Conservation (phyloP, 2,888 invertebrate genomes). For the Periphyllus acericola region DNA sequence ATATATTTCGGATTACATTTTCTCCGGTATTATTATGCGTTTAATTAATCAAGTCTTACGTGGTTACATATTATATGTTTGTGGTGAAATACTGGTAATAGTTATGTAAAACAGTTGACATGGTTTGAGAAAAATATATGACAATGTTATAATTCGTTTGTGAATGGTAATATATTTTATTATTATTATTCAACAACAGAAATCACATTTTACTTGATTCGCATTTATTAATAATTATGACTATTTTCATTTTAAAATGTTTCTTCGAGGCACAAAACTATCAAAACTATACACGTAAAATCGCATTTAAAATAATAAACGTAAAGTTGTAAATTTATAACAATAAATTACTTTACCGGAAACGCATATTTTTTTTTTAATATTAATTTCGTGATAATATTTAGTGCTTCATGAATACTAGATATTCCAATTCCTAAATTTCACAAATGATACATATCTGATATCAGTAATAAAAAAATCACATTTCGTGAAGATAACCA, state of each 20-base stretch:
- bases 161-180: not conserved
- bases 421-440: too few species aligned
- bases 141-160: constrained; percentile 24
- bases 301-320: too few species aligned
- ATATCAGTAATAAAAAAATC: not conserved
- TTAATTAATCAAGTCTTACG: constrained; percentile 16
- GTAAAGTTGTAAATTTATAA: too few species aligned
- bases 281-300: too few species aligned
- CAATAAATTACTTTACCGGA: too few species aligned
- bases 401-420: too few species aligned
- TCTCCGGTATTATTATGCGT: not conserved
- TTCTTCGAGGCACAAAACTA: not conserved
- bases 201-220: not conserved
- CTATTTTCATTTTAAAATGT: too few species aligned
- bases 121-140: not conserved
- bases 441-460: too few species aligned
- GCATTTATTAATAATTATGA: not conserved
- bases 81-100: constrained; percentile 34
- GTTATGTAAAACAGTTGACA: constrained; percentile 37
- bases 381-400: too few species aligned
- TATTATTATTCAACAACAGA: constrained; percentile 23
- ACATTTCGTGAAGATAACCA: too few species aligned
- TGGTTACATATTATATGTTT: not conserved
- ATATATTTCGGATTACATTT: not conserved
- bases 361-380: too few species aligned